Conservation (phyloP, 2,797 vertebrate species). For the Lutjanus argentimaculatus region DNA sequence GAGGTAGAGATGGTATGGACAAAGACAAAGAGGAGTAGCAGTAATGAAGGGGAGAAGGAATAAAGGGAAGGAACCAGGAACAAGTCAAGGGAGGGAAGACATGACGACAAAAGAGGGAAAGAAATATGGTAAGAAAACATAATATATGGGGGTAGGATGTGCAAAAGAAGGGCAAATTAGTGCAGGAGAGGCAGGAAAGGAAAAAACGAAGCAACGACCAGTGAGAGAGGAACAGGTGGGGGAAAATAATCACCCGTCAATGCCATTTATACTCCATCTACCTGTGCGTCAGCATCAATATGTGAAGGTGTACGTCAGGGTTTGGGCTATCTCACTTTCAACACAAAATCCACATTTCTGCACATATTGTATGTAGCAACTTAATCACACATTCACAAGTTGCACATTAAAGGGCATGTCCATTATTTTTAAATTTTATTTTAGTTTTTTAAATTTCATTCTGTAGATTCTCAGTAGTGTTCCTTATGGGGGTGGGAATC, state of each 20-base stretch:
- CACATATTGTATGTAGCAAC: not conserved
- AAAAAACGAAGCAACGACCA: conserved; percentile 53
- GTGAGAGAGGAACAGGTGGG: conserved; percentile 56
- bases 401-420: not conserved
- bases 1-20: conserved; percentile 21
- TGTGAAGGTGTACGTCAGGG: conserved; percentile 43
- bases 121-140: conserved; percentile 50
- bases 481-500: too few relatives aligned
- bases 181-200: conserved; percentile 68
- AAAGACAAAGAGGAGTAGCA: conserved; percentile 27
- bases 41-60: conserved; percentile 24
- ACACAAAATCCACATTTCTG: conserved; percentile 25
- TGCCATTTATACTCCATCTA: conserved; percentile 48
- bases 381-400: not conserved
- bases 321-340: conserved; percentile 76
- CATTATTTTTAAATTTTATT: too few relatives aligned
- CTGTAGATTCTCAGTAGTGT: too few relatives aligned
- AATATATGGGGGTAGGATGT: conserved; percentile 47
- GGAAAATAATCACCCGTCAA: conserved; percentile 61
- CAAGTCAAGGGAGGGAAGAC: conserved; percentile 24
- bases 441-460: too few relatives aligned
- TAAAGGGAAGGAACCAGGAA: conserved; percentile 19
- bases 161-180: conserved; percentile 67
- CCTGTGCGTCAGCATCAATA: conserved; percentile 51
- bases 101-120: conserved; percentile 47